Base-by-base conservation (phyloP, 1,140 invertebrate genomes). In the Trichonephila clavipes region DNA sequence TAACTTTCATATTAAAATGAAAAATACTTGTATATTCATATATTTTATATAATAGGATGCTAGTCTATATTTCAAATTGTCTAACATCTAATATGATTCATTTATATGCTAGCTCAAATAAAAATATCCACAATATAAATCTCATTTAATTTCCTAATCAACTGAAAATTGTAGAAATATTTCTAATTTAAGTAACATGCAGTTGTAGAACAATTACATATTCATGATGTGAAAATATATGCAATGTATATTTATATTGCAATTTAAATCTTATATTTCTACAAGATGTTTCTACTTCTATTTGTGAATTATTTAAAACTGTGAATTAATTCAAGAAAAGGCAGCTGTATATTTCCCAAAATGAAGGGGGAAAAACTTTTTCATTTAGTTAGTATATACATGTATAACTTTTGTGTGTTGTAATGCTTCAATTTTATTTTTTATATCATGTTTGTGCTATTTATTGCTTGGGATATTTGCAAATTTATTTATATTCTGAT, bases 1-100 rank as follows among this genome's bases (percentile, higher is more conserved):
- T 77, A 77, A 77, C 18, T 69, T 51, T 24, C n/a, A 28, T 24
- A 69, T 69, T 1, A 51, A 24, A 69, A 69, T 28, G 66, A 69
- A 69, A 51, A 51, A 69, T 69, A 12, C n/a, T 69, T n/a, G 2
- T n/a, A 8, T 21, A 69, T 69, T n/a, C 24, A 14, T 69, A 28
- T 69, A 69, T 24, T 40, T 77, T 40, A 34, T 77, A 77, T 34
- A 77, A 34, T 77, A 34, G 72, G 28, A 77, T 77, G 72, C 72
- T 77, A 77, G 72, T 77, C 72, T 77, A 40, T 77, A 40, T 40
- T 40, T 34, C 28, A 40, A 40, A 18, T 10, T 19, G 14, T 18
- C 34, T 28, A 12, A 69, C 64, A 12, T 69, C 64, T 24, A 14
- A 28, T 24, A n/a, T 1, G 0, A n/a, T 66, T 66, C 12, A 69